Conservation (phyloP, 2,888 invertebrate species). For the Sepiola atlantica region DNA sequence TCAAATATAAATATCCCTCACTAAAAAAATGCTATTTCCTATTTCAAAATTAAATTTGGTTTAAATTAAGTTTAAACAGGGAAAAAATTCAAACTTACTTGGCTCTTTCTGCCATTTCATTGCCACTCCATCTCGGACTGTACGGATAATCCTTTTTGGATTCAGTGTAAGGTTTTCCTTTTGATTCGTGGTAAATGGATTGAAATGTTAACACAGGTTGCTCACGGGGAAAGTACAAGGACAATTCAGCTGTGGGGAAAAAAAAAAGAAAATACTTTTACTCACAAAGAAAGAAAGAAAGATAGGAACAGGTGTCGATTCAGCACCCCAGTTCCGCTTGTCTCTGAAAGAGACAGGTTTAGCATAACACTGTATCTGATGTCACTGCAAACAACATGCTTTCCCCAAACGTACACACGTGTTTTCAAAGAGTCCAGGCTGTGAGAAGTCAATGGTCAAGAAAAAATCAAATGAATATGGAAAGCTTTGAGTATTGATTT, state of each 20-base stretch:
- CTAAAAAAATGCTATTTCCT: too few relatives aligned
- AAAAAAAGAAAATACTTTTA: conserved; percentile 44
- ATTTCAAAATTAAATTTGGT: too few relatives aligned
- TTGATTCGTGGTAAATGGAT: conserved; percentile 74
- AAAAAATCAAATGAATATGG: too few relatives aligned
- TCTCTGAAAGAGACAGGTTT: background rate
- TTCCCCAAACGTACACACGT: too few relatives aligned
- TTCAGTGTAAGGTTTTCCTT: conserved; percentile 75
- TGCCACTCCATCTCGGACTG: conserved; percentile 73
- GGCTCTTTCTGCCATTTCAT: conserved; percentile 74
- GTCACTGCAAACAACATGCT: too few relatives aligned
- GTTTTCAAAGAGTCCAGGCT: too few relatives aligned
- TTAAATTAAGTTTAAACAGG: too few relatives aligned
- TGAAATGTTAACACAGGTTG: conserved; percentile 73
- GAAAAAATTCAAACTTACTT: conserved; percentile 58
- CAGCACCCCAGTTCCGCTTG: background rate
- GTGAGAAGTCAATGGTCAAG: too few relatives aligned
- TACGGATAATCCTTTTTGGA: conserved; percentile 71
- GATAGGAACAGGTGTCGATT: too few relatives aligned
- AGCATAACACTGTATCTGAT: background rate
- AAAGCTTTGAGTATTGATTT: too few relatives aligned
- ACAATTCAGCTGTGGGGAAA: conserved; percentile 74
- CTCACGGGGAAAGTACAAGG: conserved; percentile 73
- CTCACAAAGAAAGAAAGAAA: too few relatives aligned
- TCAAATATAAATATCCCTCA: background rate